A percentile compares a stretch with the other conserved stretches of the same genome.
Evolutionary conservation across 1,140 invertebrate genomes (phyloP).

Genomic region (Dysdera silvatica): DNA sequence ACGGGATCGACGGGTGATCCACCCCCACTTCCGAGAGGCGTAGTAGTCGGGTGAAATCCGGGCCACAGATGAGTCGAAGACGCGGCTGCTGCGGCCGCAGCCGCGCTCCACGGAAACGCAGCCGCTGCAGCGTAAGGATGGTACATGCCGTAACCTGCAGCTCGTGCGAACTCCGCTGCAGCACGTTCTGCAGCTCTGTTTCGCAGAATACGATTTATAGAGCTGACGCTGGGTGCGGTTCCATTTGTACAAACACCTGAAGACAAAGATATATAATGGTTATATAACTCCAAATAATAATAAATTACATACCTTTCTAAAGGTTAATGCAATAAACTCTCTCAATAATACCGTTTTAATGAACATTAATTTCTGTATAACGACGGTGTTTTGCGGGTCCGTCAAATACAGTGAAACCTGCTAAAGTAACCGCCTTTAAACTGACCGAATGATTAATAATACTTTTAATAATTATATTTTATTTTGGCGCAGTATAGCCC

Average conservation of each 20-base stretch:
- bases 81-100: conserved; percentile 35
- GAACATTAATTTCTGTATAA: too few species aligned
- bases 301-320: too few species aligned
- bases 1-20: conserved; percentile 17
- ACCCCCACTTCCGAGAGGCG: neutral
- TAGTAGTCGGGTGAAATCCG: conserved; percentile 7
- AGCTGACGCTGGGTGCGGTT: conserved; percentile 77
- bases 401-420: too few species aligned
- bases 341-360: too few species aligned
- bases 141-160: conserved; percentile 79
- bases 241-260: conserved; percentile 80
- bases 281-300: too few species aligned
- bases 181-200: conserved; percentile 87
- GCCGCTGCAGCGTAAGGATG: conserved; percentile 35
- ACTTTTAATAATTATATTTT: too few species aligned
- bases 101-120: conserved; percentile 25
- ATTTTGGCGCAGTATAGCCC: too few species aligned
- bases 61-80: conserved; percentile 20
- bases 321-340: too few species aligned
- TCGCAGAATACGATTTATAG: conserved; percentile 78
- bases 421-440: too few species aligned
- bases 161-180: conserved; percentile 82
- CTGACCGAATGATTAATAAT: too few species aligned
- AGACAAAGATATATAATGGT: neutral
- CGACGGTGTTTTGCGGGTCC: too few species aligned